Percentiles rank a stretch among this genome's conserved stretches.
These are phyloP conservation scores for Gobionotothen gibberifrons DNA, from an alignment of 2,797 vertebrate genomes.

Conservation along the genomic window DNA sequence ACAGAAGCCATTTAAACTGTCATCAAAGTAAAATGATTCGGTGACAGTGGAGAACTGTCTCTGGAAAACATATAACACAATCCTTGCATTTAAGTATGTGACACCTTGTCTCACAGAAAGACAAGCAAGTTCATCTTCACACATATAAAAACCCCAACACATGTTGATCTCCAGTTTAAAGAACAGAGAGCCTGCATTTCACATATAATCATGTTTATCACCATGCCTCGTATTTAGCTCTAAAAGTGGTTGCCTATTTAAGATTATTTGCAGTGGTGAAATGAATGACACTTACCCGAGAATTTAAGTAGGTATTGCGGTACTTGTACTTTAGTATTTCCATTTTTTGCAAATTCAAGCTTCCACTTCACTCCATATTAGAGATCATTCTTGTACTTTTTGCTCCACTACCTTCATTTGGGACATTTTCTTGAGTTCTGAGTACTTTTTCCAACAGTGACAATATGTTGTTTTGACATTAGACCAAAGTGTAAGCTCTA, in stretches of 20 bases:
- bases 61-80: not conserved
- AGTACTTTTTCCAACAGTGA: too few species aligned
- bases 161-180: not conserved
- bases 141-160: not conserved
- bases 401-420: too few species aligned
- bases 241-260: conserved; percentile 18
- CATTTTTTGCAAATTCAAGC: too few species aligned
- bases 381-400: too few species aligned
- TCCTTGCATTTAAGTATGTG: not conserved
- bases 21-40: conserved; percentile 12
- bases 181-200: not conserved
- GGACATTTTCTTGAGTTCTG: too few species aligned
- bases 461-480: conserved; percentile 25
- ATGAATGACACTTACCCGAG: too few species aligned
- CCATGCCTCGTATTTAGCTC: conserved; percentile 4
- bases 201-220: not conserved
- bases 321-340: too few species aligned
- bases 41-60: not conserved
- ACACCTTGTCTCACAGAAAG: not conserved
- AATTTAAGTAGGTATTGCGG: too few species aligned
- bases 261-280: conserved; percentile 11
- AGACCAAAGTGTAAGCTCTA: conserved; percentile 13
- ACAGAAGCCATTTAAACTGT: conserved; percentile 20
- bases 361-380: too few species aligned
- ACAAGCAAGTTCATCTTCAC: not conserved